Base-by-base conservation (phyloP, 2,888 invertebrate species). In the Chaetogeoica ovagalla region DNA sequence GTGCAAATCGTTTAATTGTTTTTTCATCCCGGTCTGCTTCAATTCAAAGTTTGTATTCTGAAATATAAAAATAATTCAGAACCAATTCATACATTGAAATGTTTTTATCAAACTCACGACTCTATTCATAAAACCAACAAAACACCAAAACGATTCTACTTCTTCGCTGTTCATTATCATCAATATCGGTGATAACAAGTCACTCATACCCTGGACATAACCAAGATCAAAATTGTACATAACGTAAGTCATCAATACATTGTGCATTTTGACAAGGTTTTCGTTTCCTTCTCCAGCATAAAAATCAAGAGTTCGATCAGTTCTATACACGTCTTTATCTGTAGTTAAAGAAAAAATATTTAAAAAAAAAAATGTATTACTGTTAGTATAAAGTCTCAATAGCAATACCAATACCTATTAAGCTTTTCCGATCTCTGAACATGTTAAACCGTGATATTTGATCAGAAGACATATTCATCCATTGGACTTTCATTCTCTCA, bases 161-260 rank as follows among this genome's bases (percentile, higher is more conserved):
- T 99, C 99, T 39, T 79, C 71, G 85, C 96, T 93, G 83, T 93
- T 92, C 89, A 97, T 89, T 68, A 98, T 89, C 85, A 93, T 91
- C 77, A 98, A 88, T 84, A 99, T 91, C 0, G 98, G 98, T 9
- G 98, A 95, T 77, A 99, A 87, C 73, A 98, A 89, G 87, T 99
- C 99, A 84, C 96, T 97, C 99, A 99, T 99, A 37, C 99, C 99
- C 87, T 95, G 95, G 2, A 95, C 95, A 85, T 95, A 96, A 19
- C 96, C 98, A 84, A 99, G 88, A 88, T 99, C 98, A 86, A 98
- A 98, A 88, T 98, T 97, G 86, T 96, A 98, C 98, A 98, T 98
- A 60, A 96, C 93, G 86, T 98, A 99, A 0, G 98, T 98, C 95
- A 98, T 95, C 5, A 99, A 89, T 83, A 99, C 95, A 85, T 98